Evolutionary conservation across 1,140 invertebrate species (phyloP), one percentile per base, ranked within the genome.

Genomic region (Uloborus diversus): DNA sequence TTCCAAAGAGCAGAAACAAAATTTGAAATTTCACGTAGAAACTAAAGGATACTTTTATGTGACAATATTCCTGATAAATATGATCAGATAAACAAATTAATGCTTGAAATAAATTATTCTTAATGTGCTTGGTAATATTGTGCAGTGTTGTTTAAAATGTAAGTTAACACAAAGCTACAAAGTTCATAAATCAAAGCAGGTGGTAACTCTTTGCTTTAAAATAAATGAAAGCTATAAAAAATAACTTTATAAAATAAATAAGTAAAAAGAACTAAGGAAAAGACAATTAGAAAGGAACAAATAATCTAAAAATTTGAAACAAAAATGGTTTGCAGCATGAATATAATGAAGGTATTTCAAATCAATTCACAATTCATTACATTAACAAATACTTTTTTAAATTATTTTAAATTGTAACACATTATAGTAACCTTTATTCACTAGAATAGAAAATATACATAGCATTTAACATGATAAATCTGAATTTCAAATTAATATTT

Each of bases 281-380:
- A 47, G 25, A 65, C 17, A 65, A 47, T 7, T 5, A 14, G 17
- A 11, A 42, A 42, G 4, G 11, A 37, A 23, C 4, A 57, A 17
- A 5, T 32, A 32, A 32, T n/a, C n/a, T n/a, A n/a, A n/a, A 32
- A 32, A 61, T n/a, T 32, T 32, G 20, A 5, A 53, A 17, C 4
- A 57, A 53, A 42, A 17, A 68, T 53, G 65, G 65, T 68, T 68
- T 68, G 65, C 65, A 68, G 65, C 47, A 68, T 51, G 30, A n/a
- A 47, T 25, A 27, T 37, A 25, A 65, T 42, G n/a, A n/a, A n/a
- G n/a, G n/a, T n/a, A n/a, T n/a, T n/a, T n/a, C n/a, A n/a, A n/a
- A n/a, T n/a, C n/a, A n/a, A n/a, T n/a, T n/a, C n/a, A n/a, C n/a
- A n/a, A n/a, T n/a, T n/a, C n/a, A n/a, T n/a, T n/a, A n/a, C n/a